Evolutionary conservation across 2,797 vertebrate species (phyloP).

Genomic region (Neoniphon sammara): DNA sequence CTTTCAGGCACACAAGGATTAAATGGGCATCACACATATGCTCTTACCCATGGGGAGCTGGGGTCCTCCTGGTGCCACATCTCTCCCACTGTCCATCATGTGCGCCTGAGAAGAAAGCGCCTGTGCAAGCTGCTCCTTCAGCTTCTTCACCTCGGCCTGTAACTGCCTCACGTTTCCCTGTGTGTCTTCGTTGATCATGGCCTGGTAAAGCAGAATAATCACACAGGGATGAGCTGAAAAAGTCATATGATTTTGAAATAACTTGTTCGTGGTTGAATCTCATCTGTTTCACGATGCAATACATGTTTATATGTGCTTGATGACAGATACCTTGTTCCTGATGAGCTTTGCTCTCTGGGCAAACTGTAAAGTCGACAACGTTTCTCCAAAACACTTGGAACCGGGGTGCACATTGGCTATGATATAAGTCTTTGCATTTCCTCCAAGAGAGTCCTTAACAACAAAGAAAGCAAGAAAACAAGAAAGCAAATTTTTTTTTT

Average conservation of each 20-base stretch:
- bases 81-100: slow-evolving; percentile 46
- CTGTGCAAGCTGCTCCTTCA: slow-evolving; percentile 91
- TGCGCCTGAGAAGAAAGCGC: slow-evolving; percentile 61
- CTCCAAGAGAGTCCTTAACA: slow-evolving; percentile 94
- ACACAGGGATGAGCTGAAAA: neutral
- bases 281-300: neutral
- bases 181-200: slow-evolving; percentile 95
- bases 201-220: slow-evolving; percentile 78
- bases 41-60: slow-evolving; percentile 66
- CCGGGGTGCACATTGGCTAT: slow-evolving; percentile 98
- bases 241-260: neutral
- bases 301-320: slow-evolving; percentile 1
- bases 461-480: too few relatives aligned
- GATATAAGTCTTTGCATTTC: slow-evolving; percentile 96
- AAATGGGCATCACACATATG: neutral
- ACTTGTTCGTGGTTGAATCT: neutral
- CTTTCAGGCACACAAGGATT: neutral
- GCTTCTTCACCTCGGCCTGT: slow-evolving; percentile 93
- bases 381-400: slow-evolving; percentile 96
- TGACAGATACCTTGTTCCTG: slow-evolving; percentile 91
- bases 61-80: slow-evolving; percentile 73
- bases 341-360: slow-evolving; percentile 97
- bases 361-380: slow-evolving; percentile 94
- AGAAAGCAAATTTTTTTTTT: too few relatives aligned
- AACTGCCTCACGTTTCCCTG: slow-evolving; percentile 94